phyloP scores from a whole-genome alignment of 2,113 vertebrate genomes.

The Pollachius pollachius region DNA sequence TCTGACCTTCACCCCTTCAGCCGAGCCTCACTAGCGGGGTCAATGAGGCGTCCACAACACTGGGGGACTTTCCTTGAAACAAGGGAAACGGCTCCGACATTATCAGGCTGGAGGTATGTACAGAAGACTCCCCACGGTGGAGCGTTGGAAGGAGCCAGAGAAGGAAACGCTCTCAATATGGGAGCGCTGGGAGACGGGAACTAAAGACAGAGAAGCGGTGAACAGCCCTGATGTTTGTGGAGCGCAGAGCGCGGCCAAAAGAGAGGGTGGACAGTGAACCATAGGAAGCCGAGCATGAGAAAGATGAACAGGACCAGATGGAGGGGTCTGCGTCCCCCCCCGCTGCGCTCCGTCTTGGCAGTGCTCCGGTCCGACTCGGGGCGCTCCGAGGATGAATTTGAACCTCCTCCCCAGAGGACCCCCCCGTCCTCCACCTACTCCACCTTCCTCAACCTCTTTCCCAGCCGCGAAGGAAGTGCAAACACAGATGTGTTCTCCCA shows the following conservation, averaged over 20 bases:
- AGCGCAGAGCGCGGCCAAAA: slow-evolving; percentile 33
- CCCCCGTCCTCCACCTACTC: slow-evolving; percentile 14
- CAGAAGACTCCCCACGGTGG: slow-evolving; percentile 41
- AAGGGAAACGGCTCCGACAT: slow-evolving; percentile 11
- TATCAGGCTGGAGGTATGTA: slow-evolving; percentile 42
- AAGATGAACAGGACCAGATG: slow-evolving; percentile 45
- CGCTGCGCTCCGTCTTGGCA: slow-evolving; percentile 27
- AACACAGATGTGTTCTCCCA: slow-evolving; percentile 66
- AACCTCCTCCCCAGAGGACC: slow-evolving; percentile 38
- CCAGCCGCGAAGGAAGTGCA: slow-evolving; percentile 48
- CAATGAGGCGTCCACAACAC: no score
- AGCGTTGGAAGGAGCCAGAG: slow-evolving; percentile 31
- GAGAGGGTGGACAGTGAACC: slow-evolving; percentile 27
- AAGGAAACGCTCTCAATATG: slow-evolving; percentile 29
- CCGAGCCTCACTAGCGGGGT: no score
- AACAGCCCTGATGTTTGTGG: no score
- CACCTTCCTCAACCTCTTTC: slow-evolving; percentile 29
- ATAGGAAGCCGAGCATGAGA: slow-evolving; percentile 48
- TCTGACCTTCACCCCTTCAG: not conserved
- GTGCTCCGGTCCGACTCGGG: slow-evolving; percentile 20
- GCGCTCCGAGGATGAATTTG: slow-evolving; percentile 42
- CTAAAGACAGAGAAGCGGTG: slow-evolving; percentile 10
- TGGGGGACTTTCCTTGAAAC: slow-evolving; percentile 24
- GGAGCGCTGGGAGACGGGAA: slow-evolving; percentile 48
- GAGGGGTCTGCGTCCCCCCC: slow-evolving; percentile 4